Base-by-base conservation (phyloP, 2,113 vertebrate species). In the Strix uralensis region DNA sequence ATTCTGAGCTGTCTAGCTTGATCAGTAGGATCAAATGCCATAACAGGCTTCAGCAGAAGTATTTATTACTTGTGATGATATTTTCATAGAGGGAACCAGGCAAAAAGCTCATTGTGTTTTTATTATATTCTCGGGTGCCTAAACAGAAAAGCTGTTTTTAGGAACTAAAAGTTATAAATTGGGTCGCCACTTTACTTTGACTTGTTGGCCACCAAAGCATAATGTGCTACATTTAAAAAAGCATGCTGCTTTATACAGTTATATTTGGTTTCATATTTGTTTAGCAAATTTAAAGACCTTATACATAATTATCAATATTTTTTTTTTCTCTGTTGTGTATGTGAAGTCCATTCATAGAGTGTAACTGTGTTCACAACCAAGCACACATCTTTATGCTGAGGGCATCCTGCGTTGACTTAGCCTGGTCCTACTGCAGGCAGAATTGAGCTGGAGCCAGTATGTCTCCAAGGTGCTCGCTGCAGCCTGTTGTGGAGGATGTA, bases 61-160 rank as follows among this genome's bases (percentile, higher is more conserved):
- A 10, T 47, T 96, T 88, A 83, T 92, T 94, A 57, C 71, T 81
- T 88, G 51, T 70, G 92, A 66, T 90, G 82, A 46, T 86, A 70
- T 38, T 95, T 88, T 92, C 67, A 78, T 30, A 19, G 77, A 81
- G 63, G 69, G 59, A 91, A 38, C 34, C 59, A 70, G 80, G 42
- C 67, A 71, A 69, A 95, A 92, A 93, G 29, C 66, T 94, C 52
- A 40, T 88, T 25, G 4, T 42, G 15, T 69, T 93, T 90, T 88
- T 90, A 73, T 92, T 88, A 22, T 63, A 11, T 73, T 94, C n/a
- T 91, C 59, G 59, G 88, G 36, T 90, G 26, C 62, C 67, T 81
- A 61, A 86, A 72, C 32, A 81, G 79, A 86, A 92, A 73, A 86
- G n/a, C 51, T 88, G 36, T 0, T 66, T 90, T 29, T 81, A 78